These are phyloP conservation scores for Acronicta leporina DNA, from an alignment of 2,888 invertebrate genomes.

Conservation along the genomic window DNA sequence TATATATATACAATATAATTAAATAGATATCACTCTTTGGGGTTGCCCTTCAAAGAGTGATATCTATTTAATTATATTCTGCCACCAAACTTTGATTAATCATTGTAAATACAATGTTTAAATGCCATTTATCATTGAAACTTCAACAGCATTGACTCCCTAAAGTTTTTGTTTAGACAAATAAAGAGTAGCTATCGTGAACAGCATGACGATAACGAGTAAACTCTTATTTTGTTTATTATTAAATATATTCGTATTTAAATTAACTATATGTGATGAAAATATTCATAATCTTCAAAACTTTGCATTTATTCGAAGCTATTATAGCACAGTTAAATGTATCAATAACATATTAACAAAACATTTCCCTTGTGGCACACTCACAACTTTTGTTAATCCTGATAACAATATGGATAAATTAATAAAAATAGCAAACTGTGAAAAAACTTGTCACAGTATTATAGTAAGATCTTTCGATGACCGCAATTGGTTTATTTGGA, in stretches of 20 bases:
- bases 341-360: conserved; percentile 56
- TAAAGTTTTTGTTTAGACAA: conserved; percentile 22
- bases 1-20: too few species aligned
- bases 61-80: conserved; percentile 43
- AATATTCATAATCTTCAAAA: conserved; percentile 9
- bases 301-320: conserved; percentile 10
- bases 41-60: conserved; percentile 24
- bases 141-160: conserved; percentile 38
- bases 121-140: conserved; percentile 38
- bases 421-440: conserved; percentile 47
- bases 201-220: conserved; percentile 12
- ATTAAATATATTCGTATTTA: conserved; percentile 12
- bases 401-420: conserved; percentile 48
- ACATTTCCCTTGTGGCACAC: conserved; percentile 57
- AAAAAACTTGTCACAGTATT: conserved; percentile 58
- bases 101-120: conserved; percentile 38
- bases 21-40: too few species aligned
- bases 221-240: conserved; percentile 20
- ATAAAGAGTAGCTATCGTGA: conserved; percentile 12
- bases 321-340: conserved; percentile 47
- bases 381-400: conserved; percentile 57
- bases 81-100: conserved; percentile 43
- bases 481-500: conserved; percentile 56
- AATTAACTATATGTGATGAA: conserved; percentile 14
- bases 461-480: conserved; percentile 56